Evolutionary conservation across 2,888 invertebrate genomes (phyloP).

Genomic region (Hyposoter dolosus): DNA sequence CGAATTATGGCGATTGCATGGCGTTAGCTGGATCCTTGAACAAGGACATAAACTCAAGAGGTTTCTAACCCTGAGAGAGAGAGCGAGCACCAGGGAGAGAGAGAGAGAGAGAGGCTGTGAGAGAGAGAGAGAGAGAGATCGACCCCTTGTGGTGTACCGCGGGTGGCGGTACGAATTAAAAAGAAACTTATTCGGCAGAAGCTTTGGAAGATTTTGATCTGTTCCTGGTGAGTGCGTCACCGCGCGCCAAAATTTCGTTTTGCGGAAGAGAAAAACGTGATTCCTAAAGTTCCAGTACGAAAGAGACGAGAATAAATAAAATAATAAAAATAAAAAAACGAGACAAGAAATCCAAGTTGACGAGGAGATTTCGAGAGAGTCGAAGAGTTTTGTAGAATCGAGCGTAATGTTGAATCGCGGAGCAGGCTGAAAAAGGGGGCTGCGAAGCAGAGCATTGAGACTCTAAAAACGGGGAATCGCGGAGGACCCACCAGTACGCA

Average conservation of each 20-base stretch:
- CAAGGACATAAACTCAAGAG: slow-evolving; percentile 8
- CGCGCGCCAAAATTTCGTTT: slow-evolving; percentile 22
- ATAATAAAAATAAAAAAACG: neutral
- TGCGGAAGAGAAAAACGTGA: slow-evolving; percentile 21
- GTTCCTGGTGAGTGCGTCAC: slow-evolving; percentile 13
- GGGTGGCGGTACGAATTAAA: slow-evolving; percentile 63
- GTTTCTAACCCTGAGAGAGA: neutral
- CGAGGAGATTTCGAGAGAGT: slow-evolving; percentile 46
- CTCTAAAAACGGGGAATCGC: slow-evolving; percentile 38
- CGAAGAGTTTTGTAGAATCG: slow-evolving; percentile 41
- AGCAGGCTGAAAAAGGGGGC: neutral
- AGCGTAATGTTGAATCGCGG: slow-evolving; percentile 8
- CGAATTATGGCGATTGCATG: slow-evolving; percentile 2
- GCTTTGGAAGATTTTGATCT: slow-evolving; percentile 1
- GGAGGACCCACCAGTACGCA: slow-evolving; percentile 61
- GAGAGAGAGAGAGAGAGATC: neutral
- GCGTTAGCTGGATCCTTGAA: slow-evolving; percentile 1
- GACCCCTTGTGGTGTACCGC: slow-evolving; percentile 58
- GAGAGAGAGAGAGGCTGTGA: neutral
- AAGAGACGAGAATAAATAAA: too few species aligned
- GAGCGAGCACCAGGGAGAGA: neutral
- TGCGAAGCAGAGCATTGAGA: neutral
- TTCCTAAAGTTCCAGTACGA: slow-evolving; percentile 27
- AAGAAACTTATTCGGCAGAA: slow-evolving; percentile 36
- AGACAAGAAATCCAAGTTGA: slow-evolving; percentile 13